A percentile compares a stretch with the other conserved stretches of the same genome.
Evolutionary conservation across 2,113 vertebrate genomes (phyloP).

Genomic region (Procapra przewalskii): DNA sequence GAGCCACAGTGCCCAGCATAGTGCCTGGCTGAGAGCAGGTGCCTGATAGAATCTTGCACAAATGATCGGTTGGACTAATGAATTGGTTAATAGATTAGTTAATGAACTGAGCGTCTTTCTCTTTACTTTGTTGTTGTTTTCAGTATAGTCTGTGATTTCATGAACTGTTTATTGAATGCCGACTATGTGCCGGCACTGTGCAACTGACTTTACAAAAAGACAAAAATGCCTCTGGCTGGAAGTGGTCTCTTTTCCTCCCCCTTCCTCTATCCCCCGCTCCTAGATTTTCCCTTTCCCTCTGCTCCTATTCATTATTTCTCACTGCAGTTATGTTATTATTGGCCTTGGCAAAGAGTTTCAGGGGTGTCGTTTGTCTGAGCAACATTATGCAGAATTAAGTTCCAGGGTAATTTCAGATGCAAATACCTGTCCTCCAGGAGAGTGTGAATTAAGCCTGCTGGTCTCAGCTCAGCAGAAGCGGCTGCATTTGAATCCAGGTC

Average conservation of each 20-base stretch:
- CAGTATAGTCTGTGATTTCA: background rate
- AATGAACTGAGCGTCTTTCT: background rate
- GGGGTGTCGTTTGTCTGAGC: conserved; percentile 71
- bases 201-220: background rate
- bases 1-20: background rate
- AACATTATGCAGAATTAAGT: conserved; percentile 74
- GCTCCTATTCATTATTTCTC: conserved; percentile 63
- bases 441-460: conserved; percentile 42
- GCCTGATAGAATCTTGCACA: background rate
- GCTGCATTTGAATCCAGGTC: background rate
- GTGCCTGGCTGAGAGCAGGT: background rate
- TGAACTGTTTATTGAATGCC: background rate
- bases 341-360: conserved; percentile 75
- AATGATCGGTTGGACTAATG: background rate
- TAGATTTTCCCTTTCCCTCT: conserved; percentile 51
- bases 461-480: background rate
- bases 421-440: conserved; percentile 67
- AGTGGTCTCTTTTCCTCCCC: background rate
- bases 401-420: conserved; percentile 74
- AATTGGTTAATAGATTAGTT: background rate
- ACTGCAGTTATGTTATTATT: conserved; percentile 69
- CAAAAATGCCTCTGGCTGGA: background rate
- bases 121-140: background rate
- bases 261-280: background rate
- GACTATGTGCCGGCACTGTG: background rate